A percentile compares a stretch with the other conserved stretches of the same genome.
These are phyloP conservation scores for Vicugna pacos DNA, from an alignment of 2,113 vertebrate species.

Conservation along the genomic window DNA sequence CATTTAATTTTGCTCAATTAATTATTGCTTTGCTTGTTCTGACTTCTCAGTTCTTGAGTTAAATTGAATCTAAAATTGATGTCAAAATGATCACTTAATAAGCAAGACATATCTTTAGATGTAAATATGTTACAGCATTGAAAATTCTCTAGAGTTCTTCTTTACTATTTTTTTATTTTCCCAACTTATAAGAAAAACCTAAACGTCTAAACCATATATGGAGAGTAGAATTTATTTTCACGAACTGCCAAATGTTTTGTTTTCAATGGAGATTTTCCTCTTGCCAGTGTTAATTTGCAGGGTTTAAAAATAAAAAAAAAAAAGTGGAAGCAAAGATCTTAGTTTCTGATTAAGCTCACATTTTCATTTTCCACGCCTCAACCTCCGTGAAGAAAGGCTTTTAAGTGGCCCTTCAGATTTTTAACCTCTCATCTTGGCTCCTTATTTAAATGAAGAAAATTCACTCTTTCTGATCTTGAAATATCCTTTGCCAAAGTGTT, in stretches of 20 bases:
- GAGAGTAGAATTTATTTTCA: conserved; percentile 50
- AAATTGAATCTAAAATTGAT: conserved; percentile 66
- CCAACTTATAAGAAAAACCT: conserved; percentile 26
- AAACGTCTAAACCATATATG: not conserved
- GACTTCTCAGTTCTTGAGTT: conserved; percentile 59
- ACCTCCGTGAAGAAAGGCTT: conserved; percentile 54
- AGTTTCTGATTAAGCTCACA: conserved; percentile 32
- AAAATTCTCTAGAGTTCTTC: not conserved
- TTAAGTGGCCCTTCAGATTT: conserved; percentile 45
- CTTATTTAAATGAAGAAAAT: conserved; percentile 64
- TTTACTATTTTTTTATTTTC: not conserved
- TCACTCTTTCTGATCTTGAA: conserved; percentile 48
- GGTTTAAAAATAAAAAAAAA: conserved; percentile 47
- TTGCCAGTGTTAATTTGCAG: conserved; percentile 21
- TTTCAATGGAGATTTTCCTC: conserved; percentile 42
- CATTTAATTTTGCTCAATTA: conserved; percentile 54
- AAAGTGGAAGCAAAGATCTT: not conserved
- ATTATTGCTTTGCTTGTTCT: not conserved
- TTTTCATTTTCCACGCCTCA: conserved; percentile 52
- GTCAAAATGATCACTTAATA: conserved; percentile 53
- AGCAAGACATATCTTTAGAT: conserved; percentile 24
- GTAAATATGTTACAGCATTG: not conserved
- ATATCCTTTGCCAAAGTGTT: conserved; percentile 39
- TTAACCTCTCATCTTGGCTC: conserved; percentile 56
- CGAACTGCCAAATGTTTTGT: not conserved